Conservation (phyloP, 2,888 invertebrate genomes). For the Drosophila koepferae region DNA sequence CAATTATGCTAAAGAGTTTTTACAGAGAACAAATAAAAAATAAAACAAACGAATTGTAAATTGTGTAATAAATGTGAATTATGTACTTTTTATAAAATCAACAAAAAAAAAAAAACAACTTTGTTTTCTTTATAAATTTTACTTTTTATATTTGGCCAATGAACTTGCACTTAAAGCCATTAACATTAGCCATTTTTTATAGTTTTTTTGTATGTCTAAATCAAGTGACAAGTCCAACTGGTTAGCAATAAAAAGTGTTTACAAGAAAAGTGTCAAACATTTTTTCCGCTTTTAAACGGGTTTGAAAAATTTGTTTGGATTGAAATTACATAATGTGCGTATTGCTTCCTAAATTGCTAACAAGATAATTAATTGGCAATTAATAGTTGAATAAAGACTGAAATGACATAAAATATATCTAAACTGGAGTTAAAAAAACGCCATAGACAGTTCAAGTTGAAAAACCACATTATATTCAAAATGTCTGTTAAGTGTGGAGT, state of each 20-base stretch:
- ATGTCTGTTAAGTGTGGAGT: neutral
- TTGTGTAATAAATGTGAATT: slow-evolving; percentile 76
- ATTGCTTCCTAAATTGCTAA: slow-evolving; percentile 63
- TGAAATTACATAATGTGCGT: slow-evolving; percentile 58
- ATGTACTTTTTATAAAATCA: slow-evolving; percentile 79
- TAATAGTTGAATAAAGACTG: slow-evolving; percentile 30
- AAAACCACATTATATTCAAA: neutral
- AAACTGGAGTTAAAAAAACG: slow-evolving; percentile 14
- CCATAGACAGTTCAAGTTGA: neutral
- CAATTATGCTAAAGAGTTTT: slow-evolving; percentile 48
- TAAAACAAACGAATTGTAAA: slow-evolving; percentile 62
- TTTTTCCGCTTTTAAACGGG: slow-evolving; percentile 62
- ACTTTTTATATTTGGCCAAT: slow-evolving; percentile 39
- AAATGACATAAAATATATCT: neutral
- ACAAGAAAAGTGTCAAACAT: slow-evolving; percentile 42
- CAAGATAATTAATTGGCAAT: slow-evolving; percentile 28
- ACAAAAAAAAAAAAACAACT: slow-evolving; percentile 15
- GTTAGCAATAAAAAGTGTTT: slow-evolving; percentile 55
- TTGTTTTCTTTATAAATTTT: neutral
- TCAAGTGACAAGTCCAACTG: slow-evolving; percentile 57
- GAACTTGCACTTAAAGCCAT: slow-evolving; percentile 61
- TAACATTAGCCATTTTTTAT: slow-evolving; percentile 28
- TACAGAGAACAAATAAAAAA: slow-evolving; percentile 57
- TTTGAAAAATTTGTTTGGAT: slow-evolving; percentile 52
- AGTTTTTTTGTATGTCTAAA: slow-evolving; percentile 40